Evolutionary conservation across 2,113 vertebrate genomes (phyloP).

Genomic region (Hyla sarda): DNA sequence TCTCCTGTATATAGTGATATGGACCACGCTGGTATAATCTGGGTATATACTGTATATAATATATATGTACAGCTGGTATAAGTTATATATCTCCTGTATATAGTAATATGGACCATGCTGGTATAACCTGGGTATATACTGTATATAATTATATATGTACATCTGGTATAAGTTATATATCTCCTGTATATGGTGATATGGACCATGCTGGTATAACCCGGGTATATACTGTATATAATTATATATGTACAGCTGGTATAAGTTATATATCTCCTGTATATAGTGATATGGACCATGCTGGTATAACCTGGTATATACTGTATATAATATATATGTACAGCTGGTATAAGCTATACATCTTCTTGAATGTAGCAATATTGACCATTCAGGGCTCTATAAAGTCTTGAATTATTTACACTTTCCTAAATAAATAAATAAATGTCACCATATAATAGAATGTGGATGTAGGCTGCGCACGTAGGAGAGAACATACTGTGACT

Average conservation of each 20-base stretch:
- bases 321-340: not conserved
- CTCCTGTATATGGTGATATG: not conserved
- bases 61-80: not conserved
- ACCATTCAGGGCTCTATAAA: not conserved
- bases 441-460: not conserved
- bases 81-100: not conserved
- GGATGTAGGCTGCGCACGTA: slow-evolving; percentile 11
- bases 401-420: not conserved
- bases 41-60: too few relatives aligned
- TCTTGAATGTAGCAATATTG: not conserved
- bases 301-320: too few relatives aligned
- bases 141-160: too few relatives aligned
- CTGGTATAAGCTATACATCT: not conserved
- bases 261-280: not conserved
- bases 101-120: not conserved
- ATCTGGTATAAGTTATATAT: not conserved
- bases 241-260: too few relatives aligned
- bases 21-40: too few relatives aligned
- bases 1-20: not conserved
- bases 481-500: slow-evolving; percentile 19
- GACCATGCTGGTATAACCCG: not conserved
- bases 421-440: not conserved
- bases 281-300: too few relatives aligned
- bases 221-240: not conserved
- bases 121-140: slow-evolving; percentile 4